phyloP scores from a whole-genome alignment of 1,140 invertebrate genomes.

The Sitophilus oryzae region DNA sequence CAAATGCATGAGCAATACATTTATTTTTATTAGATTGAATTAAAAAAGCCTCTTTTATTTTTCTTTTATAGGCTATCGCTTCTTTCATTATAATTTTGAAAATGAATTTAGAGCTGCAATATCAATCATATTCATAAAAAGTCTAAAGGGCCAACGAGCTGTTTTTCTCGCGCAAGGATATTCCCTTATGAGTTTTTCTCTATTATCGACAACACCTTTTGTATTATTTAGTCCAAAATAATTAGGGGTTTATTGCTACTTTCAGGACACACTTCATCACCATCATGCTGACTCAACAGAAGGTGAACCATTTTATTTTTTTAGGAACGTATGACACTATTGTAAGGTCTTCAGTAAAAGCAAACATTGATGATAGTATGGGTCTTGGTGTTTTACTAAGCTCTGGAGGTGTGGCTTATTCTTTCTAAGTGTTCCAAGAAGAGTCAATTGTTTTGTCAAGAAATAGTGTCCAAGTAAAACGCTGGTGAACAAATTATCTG shows the following conservation, averaged over 20 bases:
- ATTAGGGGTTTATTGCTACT: slow-evolving; percentile 16
- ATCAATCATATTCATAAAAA: slow-evolving; percentile 28
- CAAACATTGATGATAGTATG: slow-evolving; percentile 29
- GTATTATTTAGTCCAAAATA: slow-evolving; percentile 24
- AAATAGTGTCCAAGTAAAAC: slow-evolving; percentile 28
- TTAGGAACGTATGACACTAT: slow-evolving; percentile 33
- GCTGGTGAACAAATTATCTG: slow-evolving; percentile 23
- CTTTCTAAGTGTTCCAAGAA: slow-evolving; percentile 36
- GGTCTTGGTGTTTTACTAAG: slow-evolving; percentile 5
- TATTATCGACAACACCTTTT: slow-evolving; percentile 19
- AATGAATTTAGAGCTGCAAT: slow-evolving; percentile 21
- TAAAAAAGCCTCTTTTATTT: too few species aligned
- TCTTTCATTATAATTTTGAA: too few species aligned
- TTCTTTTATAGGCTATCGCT: too few species aligned
- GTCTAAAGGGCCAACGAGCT: slow-evolving; percentile 21
- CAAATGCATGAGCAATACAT: too few species aligned
- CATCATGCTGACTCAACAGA: slow-evolving; percentile 31
- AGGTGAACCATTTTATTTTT: slow-evolving; percentile 30
- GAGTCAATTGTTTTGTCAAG: slow-evolving; percentile 26
- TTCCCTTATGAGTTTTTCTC: slow-evolving; percentile 19
- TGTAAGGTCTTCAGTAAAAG: slow-evolving; percentile 29
- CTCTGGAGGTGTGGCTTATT: slow-evolving; percentile 21
- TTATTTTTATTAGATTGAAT: too few species aligned
- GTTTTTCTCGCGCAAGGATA: slow-evolving; percentile 20
- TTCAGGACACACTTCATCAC: slow-evolving; percentile 1